A percentile compares a stretch with the other conserved stretches of the same genome.
phyloP scores from a whole-genome alignment of 2,797 vertebrate species.

The Aphelocoma californica region DNA sequence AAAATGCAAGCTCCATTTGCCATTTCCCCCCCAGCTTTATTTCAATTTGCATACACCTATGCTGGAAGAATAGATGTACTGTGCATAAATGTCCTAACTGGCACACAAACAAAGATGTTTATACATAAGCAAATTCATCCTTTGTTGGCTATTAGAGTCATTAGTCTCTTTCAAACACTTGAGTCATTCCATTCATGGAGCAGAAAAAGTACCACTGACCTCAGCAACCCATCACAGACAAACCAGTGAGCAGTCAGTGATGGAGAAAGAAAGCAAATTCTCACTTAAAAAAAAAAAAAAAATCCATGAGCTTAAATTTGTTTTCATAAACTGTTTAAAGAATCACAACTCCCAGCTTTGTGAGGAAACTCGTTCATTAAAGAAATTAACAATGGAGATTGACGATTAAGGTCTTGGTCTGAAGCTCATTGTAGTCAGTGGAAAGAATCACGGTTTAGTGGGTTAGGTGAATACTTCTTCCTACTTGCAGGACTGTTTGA shows the following conservation, averaged over 20 bases:
- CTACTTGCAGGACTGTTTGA: background rate
- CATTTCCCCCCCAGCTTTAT: background rate
- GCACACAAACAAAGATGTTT: conserved; percentile 57
- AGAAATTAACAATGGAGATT: background rate
- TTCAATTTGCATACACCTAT: conserved; percentile 56
- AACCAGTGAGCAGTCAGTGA: background rate
- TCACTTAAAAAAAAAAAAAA: background rate
- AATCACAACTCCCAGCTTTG: background rate
- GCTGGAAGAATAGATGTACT: conserved; percentile 20
- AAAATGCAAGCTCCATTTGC: conserved; percentile 23
- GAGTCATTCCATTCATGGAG: conserved; percentile 27
- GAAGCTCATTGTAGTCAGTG: background rate
- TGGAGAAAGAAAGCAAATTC: background rate
- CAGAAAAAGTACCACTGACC: conserved; percentile 45
- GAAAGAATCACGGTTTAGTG: background rate
- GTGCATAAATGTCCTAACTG: conserved; percentile 33
- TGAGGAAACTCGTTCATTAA: background rate
- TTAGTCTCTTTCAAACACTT: conserved; percentile 59
- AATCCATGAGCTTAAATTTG: background rate
- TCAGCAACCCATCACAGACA: background rate
- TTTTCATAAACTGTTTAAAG: background rate
- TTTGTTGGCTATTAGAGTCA: conserved; percentile 55
- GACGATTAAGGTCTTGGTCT: background rate
- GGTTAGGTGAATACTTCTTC: background rate
- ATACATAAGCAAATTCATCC: conserved; percentile 58